A percentile compares a stretch with the other conserved stretches of the same genome.
Conservation (phyloP, 2,888 invertebrate species). For the Hypsopygia costalis region DNA sequence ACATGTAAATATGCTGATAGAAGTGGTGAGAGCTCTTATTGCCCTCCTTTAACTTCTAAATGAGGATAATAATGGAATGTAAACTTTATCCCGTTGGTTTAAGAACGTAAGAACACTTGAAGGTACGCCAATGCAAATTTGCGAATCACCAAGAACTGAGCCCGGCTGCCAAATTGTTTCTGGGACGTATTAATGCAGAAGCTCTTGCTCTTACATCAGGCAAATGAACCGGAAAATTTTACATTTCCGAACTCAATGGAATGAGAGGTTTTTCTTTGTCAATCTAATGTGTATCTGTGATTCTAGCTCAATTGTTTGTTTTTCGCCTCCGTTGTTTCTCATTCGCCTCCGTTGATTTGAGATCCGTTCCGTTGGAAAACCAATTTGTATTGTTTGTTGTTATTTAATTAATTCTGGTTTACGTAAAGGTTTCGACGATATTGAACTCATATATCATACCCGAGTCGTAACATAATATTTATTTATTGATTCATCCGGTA, state of each 20-base stretch:
- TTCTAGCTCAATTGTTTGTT: neutral
- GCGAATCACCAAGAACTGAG: conserved; percentile 10
- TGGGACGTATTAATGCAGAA: conserved; percentile 40
- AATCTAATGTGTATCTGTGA: neutral
- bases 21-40: conserved; percentile 25
- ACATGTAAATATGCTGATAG: conserved; percentile 26
- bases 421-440: no score
- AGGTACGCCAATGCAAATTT: neutral
- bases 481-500: no score
- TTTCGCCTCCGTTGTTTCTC: neutral
- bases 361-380: neutral
- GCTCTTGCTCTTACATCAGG: conserved; percentile 27
- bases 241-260: conserved; percentile 28
- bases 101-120: neutral
- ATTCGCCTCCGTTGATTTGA: neutral
- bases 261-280: conserved; percentile 15
- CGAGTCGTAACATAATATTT: no score
- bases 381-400: no score
- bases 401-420: no score
- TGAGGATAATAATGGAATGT: conserved; percentile 3
- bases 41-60: conserved; percentile 17
- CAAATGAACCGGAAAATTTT: conserved; percentile 41
- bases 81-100: neutral
- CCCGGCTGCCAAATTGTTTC: conserved; percentile 44
- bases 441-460: no score